These are phyloP conservation scores for Venustaconcha ellipsiformis DNA, from an alignment of 1,140 invertebrate genomes.

Conservation along the genomic window DNA sequence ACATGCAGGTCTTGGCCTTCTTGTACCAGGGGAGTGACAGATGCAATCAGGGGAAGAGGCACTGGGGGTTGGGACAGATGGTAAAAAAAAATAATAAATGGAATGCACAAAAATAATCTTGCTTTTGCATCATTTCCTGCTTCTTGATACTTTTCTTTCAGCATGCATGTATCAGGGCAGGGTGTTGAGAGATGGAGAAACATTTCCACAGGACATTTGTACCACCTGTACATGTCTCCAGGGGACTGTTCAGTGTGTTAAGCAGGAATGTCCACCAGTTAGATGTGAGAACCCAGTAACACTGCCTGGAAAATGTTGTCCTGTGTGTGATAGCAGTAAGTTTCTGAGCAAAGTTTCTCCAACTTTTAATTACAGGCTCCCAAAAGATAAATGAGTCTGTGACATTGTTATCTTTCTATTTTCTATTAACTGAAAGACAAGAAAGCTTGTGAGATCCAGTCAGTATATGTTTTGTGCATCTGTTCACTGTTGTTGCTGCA, in stretches of 20 bases:
- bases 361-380: too few species aligned
- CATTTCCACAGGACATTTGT: slow-evolving; percentile 47
- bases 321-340: slow-evolving; percentile 58
- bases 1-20: neutral
- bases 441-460: too few species aligned
- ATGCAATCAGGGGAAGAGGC: neutral
- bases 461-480: too few species aligned
- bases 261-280: slow-evolving; percentile 44
- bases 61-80: neutral
- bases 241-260: slow-evolving; percentile 56
- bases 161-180: slow-evolving; percentile 55
- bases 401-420: too few species aligned
- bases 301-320: slow-evolving; percentile 54
- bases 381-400: too few species aligned
- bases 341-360: too few species aligned
- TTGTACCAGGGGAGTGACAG: neutral
- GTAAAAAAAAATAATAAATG: neutral
- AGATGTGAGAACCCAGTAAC: slow-evolving; percentile 48
- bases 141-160: slow-evolving; percentile 26
- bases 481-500: too few species aligned
- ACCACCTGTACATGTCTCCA: slow-evolving; percentile 53
- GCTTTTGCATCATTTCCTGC: neutral
- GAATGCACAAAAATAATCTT: neutral
- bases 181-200: slow-evolving; percentile 44
- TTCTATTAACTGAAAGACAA: too few species aligned